Evolutionary conservation across 2,888 invertebrate genomes (phyloP).

Genomic region (Rhimphoctona megacephalus): DNA sequence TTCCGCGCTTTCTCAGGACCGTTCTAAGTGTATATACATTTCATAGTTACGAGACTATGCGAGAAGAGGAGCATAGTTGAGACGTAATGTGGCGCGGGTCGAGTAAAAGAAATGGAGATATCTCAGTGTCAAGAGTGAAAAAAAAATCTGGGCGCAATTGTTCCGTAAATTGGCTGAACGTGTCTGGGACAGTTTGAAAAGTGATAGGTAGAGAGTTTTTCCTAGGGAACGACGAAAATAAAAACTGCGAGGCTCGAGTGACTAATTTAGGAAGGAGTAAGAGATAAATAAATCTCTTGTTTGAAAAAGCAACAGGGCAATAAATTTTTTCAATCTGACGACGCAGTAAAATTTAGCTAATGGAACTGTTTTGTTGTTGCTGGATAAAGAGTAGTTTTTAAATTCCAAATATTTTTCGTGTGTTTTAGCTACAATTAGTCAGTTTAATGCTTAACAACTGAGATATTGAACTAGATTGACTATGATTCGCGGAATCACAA

Average conservation of each 20-base stretch:
- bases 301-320: background rate
- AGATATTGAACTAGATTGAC: background rate
- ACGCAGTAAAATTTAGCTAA: background rate
- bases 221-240: background rate
- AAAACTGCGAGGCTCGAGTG: constrained; percentile 19
- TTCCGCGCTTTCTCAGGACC: constrained; percentile 13
- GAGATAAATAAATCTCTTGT: background rate
- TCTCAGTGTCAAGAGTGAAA: background rate
- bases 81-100: background rate
- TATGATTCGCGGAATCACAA: constrained; percentile 33
- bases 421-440: background rate
- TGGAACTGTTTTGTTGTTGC: background rate
- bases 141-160: constrained; percentile 54
- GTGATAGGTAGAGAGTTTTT: background rate
- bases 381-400: background rate
- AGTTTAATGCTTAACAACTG: background rate
- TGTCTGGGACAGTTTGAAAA: constrained; percentile 19
- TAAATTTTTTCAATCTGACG: background rate
- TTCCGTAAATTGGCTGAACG: constrained; percentile 61
- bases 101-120: constrained; percentile 26
- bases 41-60: constrained; percentile 16
- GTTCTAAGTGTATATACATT: constrained; percentile 38
- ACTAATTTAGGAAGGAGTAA: background rate
- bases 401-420: constrained; percentile 9
- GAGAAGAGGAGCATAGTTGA: constrained; percentile 31